Evolutionary conservation across 2,797 vertebrate species (phyloP).

Genomic region (Parotocinclus haroldoi): DNA sequence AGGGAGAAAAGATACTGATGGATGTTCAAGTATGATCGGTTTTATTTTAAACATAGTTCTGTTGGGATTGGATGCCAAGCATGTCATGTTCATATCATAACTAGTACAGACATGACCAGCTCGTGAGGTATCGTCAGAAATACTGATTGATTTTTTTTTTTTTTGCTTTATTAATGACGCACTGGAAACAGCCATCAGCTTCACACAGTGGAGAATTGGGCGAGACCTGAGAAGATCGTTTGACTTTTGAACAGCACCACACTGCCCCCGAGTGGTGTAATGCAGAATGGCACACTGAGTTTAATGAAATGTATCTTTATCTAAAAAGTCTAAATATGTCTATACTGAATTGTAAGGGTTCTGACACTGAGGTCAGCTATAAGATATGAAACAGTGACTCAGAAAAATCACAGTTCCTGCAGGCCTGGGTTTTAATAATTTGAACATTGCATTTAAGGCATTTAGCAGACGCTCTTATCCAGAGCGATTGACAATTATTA

Average conservation of each 20-base stretch:
- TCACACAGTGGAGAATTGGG: neutral
- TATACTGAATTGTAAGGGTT: no score
- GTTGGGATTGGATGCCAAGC: constrained; percentile 11
- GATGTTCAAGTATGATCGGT: neutral
- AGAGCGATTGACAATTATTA: no score
- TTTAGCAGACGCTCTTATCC: no score
- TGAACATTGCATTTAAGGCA: no score
- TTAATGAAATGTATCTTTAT: no score
- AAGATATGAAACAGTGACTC: no score
- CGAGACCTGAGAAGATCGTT: no score
- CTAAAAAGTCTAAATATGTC: no score
- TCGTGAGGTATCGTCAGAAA: neutral
- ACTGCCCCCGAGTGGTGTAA: constrained; percentile 40
- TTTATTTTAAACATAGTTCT: constrained; percentile 1
- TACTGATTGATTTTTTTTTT: constrained; percentile 20
- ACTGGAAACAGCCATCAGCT: constrained; percentile 14
- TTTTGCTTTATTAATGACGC: constrained; percentile 24
- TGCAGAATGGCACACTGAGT: no score
- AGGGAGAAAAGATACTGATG: neutral
- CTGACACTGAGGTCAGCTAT: no score
- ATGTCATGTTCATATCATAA: constrained; percentile 4
- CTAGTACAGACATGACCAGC: neutral
- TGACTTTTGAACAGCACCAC: neutral
- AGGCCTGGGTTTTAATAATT: no score
- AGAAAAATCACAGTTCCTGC: no score